These are phyloP conservation scores for Baryphthengus martii DNA, from an alignment of 2,113 vertebrate genomes.

Conservation along the genomic window DNA sequence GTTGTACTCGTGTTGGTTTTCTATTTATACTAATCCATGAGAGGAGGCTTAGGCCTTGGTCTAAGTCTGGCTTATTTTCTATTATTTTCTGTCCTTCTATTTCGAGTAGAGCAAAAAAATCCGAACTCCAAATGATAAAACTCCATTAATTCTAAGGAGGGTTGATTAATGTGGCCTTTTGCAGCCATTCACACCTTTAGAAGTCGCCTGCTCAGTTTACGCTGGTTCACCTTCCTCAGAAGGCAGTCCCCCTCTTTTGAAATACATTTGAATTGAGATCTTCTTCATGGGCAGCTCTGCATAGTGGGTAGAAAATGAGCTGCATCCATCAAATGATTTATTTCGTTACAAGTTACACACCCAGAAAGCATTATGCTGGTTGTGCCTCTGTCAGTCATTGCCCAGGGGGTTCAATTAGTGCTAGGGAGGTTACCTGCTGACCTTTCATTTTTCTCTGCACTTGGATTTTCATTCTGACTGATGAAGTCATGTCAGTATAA, in stretches of 20 bases:
- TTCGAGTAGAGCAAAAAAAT: neutral
- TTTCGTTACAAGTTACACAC: neutral
- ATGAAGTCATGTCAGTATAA: constrained; percentile 11
- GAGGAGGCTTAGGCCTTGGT: neutral
- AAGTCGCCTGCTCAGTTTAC: neutral
- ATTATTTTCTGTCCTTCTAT: neutral
- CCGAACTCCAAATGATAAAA: accelerated
- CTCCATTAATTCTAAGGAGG: neutral
- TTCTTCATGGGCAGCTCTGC: neutral
- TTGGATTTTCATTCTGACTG: constrained; percentile 12
- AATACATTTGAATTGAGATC: neutral
- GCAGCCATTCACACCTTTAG: neutral
- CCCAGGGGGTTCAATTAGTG: constrained; percentile 38
- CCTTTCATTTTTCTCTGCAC: neutral
- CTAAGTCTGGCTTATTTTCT: neutral
- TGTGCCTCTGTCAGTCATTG: neutral
- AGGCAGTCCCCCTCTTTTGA: neutral
- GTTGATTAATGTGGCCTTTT: neutral
- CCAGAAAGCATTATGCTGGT: neutral
- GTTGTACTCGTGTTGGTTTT: neutral
- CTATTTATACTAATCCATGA: neutral
- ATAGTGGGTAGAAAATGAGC: neutral
- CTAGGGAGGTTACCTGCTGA: neutral
- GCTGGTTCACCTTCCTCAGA: neutral
- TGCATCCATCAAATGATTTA: neutral